Evolutionary conservation across 2,113 vertebrate species (phyloP).

Genomic region (Syrrhaptes paradoxus): DNA sequence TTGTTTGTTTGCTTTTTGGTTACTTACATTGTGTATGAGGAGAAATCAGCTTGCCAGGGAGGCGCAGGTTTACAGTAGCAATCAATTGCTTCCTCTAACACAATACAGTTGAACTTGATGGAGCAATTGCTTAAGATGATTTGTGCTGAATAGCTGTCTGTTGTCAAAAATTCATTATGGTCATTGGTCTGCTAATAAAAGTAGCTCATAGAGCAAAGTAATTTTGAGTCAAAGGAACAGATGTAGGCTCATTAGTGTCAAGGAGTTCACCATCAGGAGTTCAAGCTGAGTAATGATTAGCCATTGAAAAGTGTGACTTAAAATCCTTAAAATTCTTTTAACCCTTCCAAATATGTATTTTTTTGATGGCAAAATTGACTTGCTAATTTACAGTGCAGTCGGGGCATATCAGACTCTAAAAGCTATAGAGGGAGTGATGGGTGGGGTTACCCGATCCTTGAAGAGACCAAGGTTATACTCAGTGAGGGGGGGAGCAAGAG

Average conservation of each 20-base stretch:
- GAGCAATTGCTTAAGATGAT: constrained; percentile 39
- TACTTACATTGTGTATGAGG: background rate
- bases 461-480: background rate
- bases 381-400: background rate
- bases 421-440: background rate
- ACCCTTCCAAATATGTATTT: background rate
- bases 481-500: no score
- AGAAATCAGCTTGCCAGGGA: background rate
- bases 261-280: constrained; percentile 43
- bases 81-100: constrained; percentile 57
- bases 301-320: constrained; percentile 2
- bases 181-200: constrained; percentile 42
- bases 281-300: constrained; percentile 22
- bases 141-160: constrained; percentile 20
- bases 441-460: background rate
- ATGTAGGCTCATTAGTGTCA: constrained; percentile 51
- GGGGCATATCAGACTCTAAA: background rate
- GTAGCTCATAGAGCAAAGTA: constrained; percentile 22
- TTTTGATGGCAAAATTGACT: background rate
- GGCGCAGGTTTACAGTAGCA: background rate
- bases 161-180: constrained; percentile 54
- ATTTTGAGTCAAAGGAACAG: constrained; percentile 36
- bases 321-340: background rate
- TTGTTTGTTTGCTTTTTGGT: background rate
- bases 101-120: background rate